Base-by-base conservation (phyloP, 2,113 vertebrate species). In the Phycodurus eques region DNA sequence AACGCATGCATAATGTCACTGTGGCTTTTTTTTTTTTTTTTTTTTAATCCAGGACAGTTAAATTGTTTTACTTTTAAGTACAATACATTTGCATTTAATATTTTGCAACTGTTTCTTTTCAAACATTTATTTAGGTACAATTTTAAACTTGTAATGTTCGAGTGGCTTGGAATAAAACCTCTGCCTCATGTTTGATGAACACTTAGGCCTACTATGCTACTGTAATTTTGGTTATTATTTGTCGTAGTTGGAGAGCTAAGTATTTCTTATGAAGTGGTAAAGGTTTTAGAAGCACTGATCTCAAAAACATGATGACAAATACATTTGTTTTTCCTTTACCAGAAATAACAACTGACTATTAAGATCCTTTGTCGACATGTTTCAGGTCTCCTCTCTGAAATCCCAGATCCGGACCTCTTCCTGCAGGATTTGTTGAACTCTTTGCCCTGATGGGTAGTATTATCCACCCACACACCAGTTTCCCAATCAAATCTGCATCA, bases 401-500 rank as follows among this genome's bases (percentile, higher is more conserved):
- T 99, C 88, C 91, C 78, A 0, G 95, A 98, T 65, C 94, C 96
- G 0, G 95, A 99, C 81, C 91, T 90, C 91, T 99, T 99, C 92
- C 92, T 99, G 82, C 95, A 95, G 90, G 97, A 98, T 76, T 92
- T 98, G 78, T 75, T 99, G 90, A 97, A 95, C 94, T 96, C 96
- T 87, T 90, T 99, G 86, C 97, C 98, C 89, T 99, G 94, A 98
- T 82, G 79, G 78, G 72, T 74, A 70, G 57, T 75, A 65, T 72
- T 51, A 68, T 67, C 71, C 68, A 27, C 7, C 72, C 81, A 75
- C 72, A 72, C 62, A 77, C 60, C 57, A 60, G 42, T 27, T 51
- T 47, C 63, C 72, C 33, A 57, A 15, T 13, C 35, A n/a, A 67
- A 65, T 44, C 63, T 12, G 12, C n/a, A 43, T 64, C 39, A 13